Base-by-base conservation (phyloP, 2,113 vertebrate species). In the Oncorhynchus gorbuscha region DNA sequence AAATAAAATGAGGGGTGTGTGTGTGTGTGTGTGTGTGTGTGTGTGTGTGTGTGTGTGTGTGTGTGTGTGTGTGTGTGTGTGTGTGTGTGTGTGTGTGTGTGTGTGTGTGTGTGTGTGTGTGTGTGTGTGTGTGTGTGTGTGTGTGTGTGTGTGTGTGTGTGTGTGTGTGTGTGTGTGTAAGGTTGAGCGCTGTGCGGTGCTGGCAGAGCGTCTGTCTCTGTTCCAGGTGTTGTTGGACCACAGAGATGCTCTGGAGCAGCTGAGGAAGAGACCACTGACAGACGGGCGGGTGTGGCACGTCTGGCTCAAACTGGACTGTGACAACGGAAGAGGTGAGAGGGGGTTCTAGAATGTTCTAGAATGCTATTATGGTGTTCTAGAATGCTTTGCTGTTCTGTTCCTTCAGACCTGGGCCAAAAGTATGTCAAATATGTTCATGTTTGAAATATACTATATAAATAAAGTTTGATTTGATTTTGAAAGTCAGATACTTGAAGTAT, bases 241-340 rank as follows among this genome's bases (percentile, higher is more conserved):
- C 79, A 73, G 68, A 0, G 74, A 82, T 0, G 93, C 93, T 12
- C 73, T 96, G 73, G 83, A 86, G 9, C 74, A 86, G 48, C 93
- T 96, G 51, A 86, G 30, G 30, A 86, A 66, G 64, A 85, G 83
- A 6, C 93, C 90, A 0, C 72, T 96, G 24, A 78, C 45, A 22
- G 61, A 20, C 0, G 91, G 89, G 3, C 91, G 89, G 74, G 81
- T 72, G 20, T 96, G 95, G 95, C 91, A 90, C 0, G 88, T 94
- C 22, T 95, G 94, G 95, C 82, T 96, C 75, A 96, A 96, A 81
- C 87, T 95, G 0, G 95, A 96, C 80, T 96, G 95, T 3, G 90
- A 92, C 5, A 96, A 95, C 0, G 90, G 88, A 16, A 86, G 95
- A 92, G 95, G 95, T 95, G 73, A 77, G 26, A 45, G 5, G 48